Conservation (phyloP, 2,888 invertebrate species). For the Luperina testacea region DNA sequence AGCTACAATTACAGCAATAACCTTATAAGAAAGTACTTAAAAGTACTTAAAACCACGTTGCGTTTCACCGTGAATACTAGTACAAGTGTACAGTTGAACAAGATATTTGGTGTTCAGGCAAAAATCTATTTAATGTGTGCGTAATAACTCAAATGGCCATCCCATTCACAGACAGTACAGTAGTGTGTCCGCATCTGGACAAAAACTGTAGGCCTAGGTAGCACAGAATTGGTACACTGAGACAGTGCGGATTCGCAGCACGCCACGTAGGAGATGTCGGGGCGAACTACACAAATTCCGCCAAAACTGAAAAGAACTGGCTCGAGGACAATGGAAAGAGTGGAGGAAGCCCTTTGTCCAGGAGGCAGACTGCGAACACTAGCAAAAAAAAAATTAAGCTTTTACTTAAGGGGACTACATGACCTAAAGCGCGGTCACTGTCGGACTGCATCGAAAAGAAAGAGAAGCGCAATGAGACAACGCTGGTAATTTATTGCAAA, state of each 20-base stretch:
- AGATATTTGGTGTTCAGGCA: background rate
- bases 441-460: too few species aligned
- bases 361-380: too few species aligned
- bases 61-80: background rate
- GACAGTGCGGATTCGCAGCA: too few species aligned
- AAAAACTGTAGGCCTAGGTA: too few species aligned
- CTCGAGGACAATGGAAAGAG: background rate
- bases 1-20: conserved; percentile 40
- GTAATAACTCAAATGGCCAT: background rate
- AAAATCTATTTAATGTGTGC: background rate
- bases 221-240: too few species aligned
- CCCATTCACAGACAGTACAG: background rate
- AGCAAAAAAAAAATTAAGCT: too few species aligned
- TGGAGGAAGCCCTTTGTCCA: too few species aligned
- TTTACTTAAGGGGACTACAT: too few species aligned
- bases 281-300: background rate
- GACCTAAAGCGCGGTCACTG: too few species aligned
- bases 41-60: conserved; percentile 7
- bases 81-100: background rate
- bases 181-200: background rate
- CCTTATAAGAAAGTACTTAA: conserved; percentile 2
- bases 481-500: too few species aligned
- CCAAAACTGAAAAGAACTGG: background rate
- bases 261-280: too few species aligned
- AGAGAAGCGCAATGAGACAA: too few species aligned